Conservation (phyloP, 1,140 invertebrate genomes). For the Macrotrachela quadricornifera region DNA sequence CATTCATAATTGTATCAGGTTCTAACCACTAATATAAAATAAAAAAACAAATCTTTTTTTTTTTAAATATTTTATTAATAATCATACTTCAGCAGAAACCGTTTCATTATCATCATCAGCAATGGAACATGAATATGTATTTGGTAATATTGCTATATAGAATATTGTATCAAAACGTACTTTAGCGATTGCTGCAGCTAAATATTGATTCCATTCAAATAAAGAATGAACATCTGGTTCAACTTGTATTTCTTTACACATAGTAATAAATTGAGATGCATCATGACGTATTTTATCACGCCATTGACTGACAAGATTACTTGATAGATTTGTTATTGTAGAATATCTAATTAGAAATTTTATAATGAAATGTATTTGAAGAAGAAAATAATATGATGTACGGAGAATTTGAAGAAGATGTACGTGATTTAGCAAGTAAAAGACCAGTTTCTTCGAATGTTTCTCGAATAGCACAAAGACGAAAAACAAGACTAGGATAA, state of each 20-base stretch:
- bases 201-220: constrained; percentile 62
- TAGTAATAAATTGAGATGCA: constrained; percentile 43
- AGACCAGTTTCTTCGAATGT: constrained; percentile 74
- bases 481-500: constrained; percentile 21
- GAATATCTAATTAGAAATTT: no score
- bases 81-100: no score
- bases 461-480: constrained; percentile 64
- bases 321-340: no score
- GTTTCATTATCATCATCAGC: no score
- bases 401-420: not conserved
- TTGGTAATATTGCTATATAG: constrained; percentile 32
- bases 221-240: constrained; percentile 59
- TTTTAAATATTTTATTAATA: no score
- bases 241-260: constrained; percentile 47
- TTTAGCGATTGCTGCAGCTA: constrained; percentile 42
- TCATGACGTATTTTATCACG: constrained; percentile 45
- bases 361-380: not conserved
- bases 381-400: not conserved
- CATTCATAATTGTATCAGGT: no score
- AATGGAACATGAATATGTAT: no score
- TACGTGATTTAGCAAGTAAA: constrained; percentile 39
- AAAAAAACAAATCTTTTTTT: no score
- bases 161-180: constrained; percentile 54
- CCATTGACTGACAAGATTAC: constrained; percentile 35
- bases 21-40: no score